Evolutionary conservation across 2,113 vertebrate genomes (phyloP), one percentile per base, ranked within the genome.

Genomic region (Sinocyclocheilus maitianheensis): DNA sequence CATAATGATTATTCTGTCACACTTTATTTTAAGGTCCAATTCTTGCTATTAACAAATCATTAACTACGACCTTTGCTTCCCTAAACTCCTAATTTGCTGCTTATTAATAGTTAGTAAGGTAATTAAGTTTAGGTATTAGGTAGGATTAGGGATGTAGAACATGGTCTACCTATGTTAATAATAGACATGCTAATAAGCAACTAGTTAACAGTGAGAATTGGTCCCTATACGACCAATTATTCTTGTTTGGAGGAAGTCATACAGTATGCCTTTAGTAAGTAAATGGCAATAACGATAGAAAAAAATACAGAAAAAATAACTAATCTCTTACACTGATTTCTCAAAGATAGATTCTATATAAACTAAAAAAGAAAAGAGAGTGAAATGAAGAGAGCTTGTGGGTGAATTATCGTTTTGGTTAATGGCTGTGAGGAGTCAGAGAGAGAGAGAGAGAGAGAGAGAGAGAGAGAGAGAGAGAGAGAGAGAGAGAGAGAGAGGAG

Each of bases 361-460:
- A 53, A 13, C 30, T 55, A 5, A 53, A 76, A 46, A 90, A 55
- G 72, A 89, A 92, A 92, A 88, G 55, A 92, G 91, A 90, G 3
- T 63, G 91, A 91, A 90, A 93, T 93, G 88, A 91, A 95, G 92
- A 92, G 89, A 94, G 89, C 90, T 94, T 94, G 88, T 95, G 96
- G 67, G 20, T 96, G 94, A 96, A 95, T 97, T 96, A 96, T 94
- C 96, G 92, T 94, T 95, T 95, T 94, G 34, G 96, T 96, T 98
- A 99, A 99, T 98, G 97, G 97, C 97, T 97, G 95, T 91, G 95
- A 95, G 95, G 9, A 96, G 96, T 93, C 91, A 92, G 92, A 58
- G 51, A 78, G 72, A 62, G 63, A 46, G 37, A 95, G 96, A 94
- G 91, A 92, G 92, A 24, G 77, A 43, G 85, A 71, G 84, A 9